Base-by-base conservation (phyloP, 2,113 vertebrate genomes). In the Tragulus kanchil region DNA sequence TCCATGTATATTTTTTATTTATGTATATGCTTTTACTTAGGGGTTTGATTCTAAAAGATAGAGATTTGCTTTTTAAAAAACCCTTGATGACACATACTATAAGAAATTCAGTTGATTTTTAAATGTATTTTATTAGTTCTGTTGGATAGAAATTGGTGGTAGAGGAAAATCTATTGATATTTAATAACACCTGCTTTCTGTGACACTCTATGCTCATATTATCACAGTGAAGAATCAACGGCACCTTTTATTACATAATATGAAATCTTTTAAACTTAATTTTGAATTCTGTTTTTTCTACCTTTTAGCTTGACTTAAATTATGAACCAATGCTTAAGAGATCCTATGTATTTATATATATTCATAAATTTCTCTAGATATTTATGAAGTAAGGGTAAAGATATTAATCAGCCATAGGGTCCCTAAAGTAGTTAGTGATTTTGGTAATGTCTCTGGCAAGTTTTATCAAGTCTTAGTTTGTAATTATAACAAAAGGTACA, bases 11-110 rank as follows among this genome's bases (percentile, higher is more conserved):
- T 19, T 71, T 65, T 52, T 89, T 93, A 84, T 54, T 77, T 81
- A 59, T 92, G 45, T 71, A 42, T 89, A 83, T 95, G 8, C 59
- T 94, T 90, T 96, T 73, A 85, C 23, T 89, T 91, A 96, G 67
- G 26, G 31, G 65, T 79, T 95, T 96, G 23, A 23, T 92, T 92
- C 16, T 95, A 79, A 95, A 93, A 96, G 56, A 26, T 73, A 36
- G 23, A 62, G 12, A 42, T 79, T 54, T 89, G 3, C 21, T 81
- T 95, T 88, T 31, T 90, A 79, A 92, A 64, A 61, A 25, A 42
- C 17, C 16, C 28, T 95, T 89, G 25, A 77, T 89, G 50, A 82
- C 26, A 81, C 5, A 67, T 83, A 79, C 6, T 62, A 19, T 71
- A 77, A 86, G 52, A 92, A 71, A 82, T 69, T 86, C 26, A 77